These are phyloP conservation scores for Phrynocephalus guinanensis DNA, from an alignment of 2,797 vertebrate species.

Conservation along the genomic window DNA sequence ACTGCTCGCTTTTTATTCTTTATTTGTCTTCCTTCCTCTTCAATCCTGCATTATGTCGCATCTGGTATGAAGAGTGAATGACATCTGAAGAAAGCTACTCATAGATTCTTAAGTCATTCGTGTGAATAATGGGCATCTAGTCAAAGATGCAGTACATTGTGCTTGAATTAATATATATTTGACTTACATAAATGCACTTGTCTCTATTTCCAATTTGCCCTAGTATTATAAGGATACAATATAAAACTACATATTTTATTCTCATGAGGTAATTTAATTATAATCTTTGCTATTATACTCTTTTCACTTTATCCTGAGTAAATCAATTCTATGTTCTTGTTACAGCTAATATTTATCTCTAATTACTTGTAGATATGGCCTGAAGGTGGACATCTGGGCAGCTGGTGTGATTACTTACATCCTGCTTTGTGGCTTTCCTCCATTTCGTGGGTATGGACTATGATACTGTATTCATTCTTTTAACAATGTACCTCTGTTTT, in stretches of 20 bases:
- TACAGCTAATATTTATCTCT: constrained; percentile 60
- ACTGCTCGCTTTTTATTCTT: not conserved
- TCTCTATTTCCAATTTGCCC: not conserved
- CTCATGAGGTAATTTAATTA: constrained; percentile 2
- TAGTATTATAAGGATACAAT: not conserved
- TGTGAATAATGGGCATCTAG: constrained; percentile 4
- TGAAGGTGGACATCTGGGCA: constrained; percentile 98
- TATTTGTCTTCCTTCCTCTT: constrained; percentile 15
- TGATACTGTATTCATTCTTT: constrained; percentile 51
- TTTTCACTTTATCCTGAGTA: constrained; percentile 29
- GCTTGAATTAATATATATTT: not conserved
- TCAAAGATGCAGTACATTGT: not conserved
- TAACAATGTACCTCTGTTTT: constrained; percentile 42
- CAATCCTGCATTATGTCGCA: not conserved
- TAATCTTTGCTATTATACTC: constrained; percentile 18
- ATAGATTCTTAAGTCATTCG: constrained; percentile 9
- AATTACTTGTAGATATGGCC: constrained; percentile 87
- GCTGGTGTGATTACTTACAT: constrained; percentile 97
- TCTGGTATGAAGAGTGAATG: constrained; percentile 5
- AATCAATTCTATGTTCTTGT: not conserved
- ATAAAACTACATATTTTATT: constrained; percentile 8
- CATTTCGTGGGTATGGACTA: constrained; percentile 90
- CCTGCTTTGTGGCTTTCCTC: constrained; percentile 96
- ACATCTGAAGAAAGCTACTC: constrained; percentile 9
- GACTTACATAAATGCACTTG: not conserved